Evolutionary conservation across 2,113 vertebrate species (phyloP).

Genomic region (Oreocharis arfaki): DNA sequence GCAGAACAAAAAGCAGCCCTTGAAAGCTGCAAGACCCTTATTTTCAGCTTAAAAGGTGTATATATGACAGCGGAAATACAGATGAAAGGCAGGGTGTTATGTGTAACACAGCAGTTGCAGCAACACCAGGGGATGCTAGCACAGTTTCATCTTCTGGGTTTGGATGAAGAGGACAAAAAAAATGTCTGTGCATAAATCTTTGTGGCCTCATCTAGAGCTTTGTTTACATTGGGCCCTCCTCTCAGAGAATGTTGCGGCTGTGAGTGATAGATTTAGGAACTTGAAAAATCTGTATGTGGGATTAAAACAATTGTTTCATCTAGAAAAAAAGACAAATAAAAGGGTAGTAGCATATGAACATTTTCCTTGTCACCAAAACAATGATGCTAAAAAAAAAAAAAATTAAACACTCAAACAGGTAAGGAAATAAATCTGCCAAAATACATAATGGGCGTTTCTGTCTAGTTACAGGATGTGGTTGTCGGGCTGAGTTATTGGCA

Average conservation of each 20-base stretch:
- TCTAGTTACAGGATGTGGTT: constrained; percentile 31
- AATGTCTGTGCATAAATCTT: neutral
- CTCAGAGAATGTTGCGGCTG: constrained; percentile 17
- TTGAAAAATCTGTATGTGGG: constrained; percentile 20
- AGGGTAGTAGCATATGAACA: neutral
- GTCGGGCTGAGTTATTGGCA: neutral
- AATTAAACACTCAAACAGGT: neutral
- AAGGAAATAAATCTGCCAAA: constrained; percentile 22
- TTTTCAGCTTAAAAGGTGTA: neutral
- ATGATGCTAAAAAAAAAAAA: neutral
- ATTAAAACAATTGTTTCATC: constrained; percentile 14
- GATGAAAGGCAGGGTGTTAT: neutral
- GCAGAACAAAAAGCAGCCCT: neutral
- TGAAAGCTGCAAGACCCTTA: neutral
- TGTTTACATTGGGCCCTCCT: neutral
- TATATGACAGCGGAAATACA: neutral
- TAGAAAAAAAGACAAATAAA: neutral
- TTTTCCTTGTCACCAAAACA: neutral
- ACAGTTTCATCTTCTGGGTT: neutral
- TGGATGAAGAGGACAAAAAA: neutral
- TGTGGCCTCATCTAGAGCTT: constrained; percentile 5
- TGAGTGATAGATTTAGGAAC: constrained; percentile 16
- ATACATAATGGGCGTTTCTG: neutral
- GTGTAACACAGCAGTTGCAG: neutral
- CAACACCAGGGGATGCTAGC: neutral